phyloP scores from a whole-genome alignment of 2,888 invertebrate genomes.

The Ariolimax columbianus region DNA sequence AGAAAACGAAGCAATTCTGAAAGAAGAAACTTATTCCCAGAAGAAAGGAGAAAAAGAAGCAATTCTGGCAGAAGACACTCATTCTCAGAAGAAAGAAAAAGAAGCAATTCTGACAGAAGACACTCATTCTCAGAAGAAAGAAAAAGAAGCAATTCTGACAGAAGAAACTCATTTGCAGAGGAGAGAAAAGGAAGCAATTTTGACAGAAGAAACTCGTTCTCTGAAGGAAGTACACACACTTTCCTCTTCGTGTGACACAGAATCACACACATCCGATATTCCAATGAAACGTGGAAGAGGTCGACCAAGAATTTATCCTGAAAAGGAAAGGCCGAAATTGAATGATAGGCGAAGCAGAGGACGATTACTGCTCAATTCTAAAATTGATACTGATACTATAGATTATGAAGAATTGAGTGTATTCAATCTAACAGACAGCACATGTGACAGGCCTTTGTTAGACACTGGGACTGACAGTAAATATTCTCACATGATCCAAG shows the following conservation, averaged over 20 bases:
- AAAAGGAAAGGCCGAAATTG: neutral
- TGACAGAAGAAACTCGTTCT: no score
- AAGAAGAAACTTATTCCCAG: no score
- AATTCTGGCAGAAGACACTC: no score
- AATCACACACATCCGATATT: neutral
- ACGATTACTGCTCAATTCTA: neutral
- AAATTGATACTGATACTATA: neutral
- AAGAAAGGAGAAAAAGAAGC: no score
- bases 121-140: no score
- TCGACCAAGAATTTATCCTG: constrained; percentile 30
- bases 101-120: no score
- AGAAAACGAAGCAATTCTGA: constrained; percentile 3
- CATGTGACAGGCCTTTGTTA: neutral
- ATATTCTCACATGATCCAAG: neutral
- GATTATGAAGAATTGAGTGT: neutral
- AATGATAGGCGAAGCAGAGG: constrained; percentile 27
- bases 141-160: no score
- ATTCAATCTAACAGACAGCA: neutral
- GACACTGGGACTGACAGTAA: neutral
- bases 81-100: no score
- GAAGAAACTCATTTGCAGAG: no score
- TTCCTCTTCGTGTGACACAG: neutral
- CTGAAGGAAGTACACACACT: neutral
- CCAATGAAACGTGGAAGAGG: constrained; percentile 30
- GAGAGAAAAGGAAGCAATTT: no score